Conservation (phyloP, 1,140 invertebrate species). For the Calosoma granatense region DNA sequence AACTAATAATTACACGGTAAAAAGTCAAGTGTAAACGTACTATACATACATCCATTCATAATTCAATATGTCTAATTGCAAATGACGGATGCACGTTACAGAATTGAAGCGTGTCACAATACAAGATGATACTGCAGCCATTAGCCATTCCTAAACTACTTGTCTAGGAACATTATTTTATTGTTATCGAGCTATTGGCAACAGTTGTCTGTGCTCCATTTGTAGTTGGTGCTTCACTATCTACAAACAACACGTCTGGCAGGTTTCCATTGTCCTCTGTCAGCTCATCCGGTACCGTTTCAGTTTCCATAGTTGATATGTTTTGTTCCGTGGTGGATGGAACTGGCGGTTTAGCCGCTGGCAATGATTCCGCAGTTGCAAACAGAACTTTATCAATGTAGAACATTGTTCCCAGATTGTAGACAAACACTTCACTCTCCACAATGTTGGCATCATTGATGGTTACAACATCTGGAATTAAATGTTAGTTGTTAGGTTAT, state of each 20-base stretch:
- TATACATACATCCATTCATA: too few relatives aligned
- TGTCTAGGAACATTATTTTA: too few relatives aligned
- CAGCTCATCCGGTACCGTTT: constrained; percentile 38
- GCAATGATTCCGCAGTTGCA: constrained; percentile 31
- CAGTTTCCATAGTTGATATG: constrained; percentile 16
- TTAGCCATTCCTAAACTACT: too few relatives aligned
- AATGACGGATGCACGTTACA: too few relatives aligned
- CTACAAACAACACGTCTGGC: constrained; percentile 27
- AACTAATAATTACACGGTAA: too few relatives aligned
- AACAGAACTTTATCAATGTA: constrained; percentile 47
- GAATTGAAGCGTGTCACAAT: too few relatives aligned
- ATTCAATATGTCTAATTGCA: too few relatives aligned
- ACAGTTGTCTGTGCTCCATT: too few relatives aligned
- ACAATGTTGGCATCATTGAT: constrained; percentile 45
- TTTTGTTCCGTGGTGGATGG: constrained; percentile 24
- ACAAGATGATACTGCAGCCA: too few relatives aligned
- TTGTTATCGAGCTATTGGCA: too few relatives aligned
- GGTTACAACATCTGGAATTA: constrained; percentile 34
- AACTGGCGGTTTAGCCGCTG: constrained; percentile 25
- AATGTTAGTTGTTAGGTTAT: too few relatives aligned
- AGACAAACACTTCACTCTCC: constrained; percentile 49
- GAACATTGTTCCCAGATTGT: constrained; percentile 51
- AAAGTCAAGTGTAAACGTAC: too few relatives aligned
- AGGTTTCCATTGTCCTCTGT: constrained; percentile 25
- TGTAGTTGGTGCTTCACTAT: constrained; percentile 18